Percentiles rank a stretch among this genome's conserved stretches.
Evolutionary conservation across 1,140 invertebrate species (phyloP).

Genomic region (Paraescarpia echinospica): DNA sequence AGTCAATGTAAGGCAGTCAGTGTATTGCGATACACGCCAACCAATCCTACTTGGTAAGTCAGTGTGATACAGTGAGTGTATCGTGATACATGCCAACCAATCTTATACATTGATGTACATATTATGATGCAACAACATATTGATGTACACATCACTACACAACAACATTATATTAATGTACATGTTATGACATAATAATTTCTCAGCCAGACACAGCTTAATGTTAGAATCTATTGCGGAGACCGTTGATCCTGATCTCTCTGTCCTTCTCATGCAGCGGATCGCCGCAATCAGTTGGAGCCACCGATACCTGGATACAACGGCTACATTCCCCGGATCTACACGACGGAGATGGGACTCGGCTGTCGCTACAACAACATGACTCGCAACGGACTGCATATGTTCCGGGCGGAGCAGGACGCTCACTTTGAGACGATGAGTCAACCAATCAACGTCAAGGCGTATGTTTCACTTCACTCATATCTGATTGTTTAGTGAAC

Average conservation of each 20-base stretch:
- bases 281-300: slow-evolving; percentile 37
- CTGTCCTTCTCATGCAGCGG: slow-evolving; percentile 25
- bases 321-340: slow-evolving; percentile 56
- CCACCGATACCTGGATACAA: slow-evolving; percentile 58
- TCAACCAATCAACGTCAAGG: not conserved
- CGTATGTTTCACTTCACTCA: not conserved
- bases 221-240: too few relatives aligned
- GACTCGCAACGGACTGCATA: slow-evolving; percentile 48
- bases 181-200: too few relatives aligned
- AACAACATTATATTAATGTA: too few relatives aligned
- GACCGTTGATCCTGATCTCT: too few relatives aligned
- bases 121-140: too few relatives aligned
- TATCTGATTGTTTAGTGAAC: too few relatives aligned
- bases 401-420: slow-evolving; percentile 37
- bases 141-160: too few relatives aligned
- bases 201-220: too few relatives aligned
- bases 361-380: slow-evolving; percentile 52
- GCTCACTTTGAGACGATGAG: slow-evolving; percentile 10
- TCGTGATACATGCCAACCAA: too few relatives aligned
- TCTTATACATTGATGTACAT: too few relatives aligned
- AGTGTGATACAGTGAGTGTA: not conserved
- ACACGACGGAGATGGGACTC: slow-evolving; percentile 53
- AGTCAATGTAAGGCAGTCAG: slow-evolving; percentile 30
- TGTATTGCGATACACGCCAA: slow-evolving; percentile 46
- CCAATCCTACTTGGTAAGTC: slow-evolving; percentile 36